phyloP scores from a whole-genome alignment of 2,888 invertebrate genomes.

The Pheosia tremula region DNA sequence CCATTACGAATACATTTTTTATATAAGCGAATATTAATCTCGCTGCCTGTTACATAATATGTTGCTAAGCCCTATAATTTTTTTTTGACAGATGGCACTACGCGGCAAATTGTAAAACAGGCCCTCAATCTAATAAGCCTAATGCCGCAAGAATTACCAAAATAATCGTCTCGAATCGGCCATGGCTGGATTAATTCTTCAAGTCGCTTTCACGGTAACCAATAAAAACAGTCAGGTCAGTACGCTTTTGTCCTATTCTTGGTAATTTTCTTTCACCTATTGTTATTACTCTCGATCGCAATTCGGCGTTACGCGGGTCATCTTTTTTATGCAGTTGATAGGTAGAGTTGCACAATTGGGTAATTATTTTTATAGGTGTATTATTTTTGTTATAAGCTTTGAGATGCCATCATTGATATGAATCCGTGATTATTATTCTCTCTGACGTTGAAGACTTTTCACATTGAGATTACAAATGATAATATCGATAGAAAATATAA shows the following conservation, averaged over 20 bases:
- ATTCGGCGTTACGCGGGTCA: slow-evolving; percentile 37
- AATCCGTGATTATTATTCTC: no score
- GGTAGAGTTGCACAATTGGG: slow-evolving; percentile 21
- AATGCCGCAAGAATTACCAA: slow-evolving; percentile 52
- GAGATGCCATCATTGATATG: no score
- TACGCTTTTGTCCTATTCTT: slow-evolving; percentile 56
- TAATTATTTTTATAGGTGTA: slow-evolving; percentile 18
- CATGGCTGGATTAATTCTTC: slow-evolving; percentile 69
- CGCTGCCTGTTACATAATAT: no score
- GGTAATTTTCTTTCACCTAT: slow-evolving; percentile 66
- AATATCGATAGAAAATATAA: no score
- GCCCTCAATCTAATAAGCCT: neutral
- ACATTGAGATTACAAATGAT: no score
- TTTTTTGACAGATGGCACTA: no score
- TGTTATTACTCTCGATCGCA: slow-evolving; percentile 39
- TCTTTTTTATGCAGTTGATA: slow-evolving; percentile 28
- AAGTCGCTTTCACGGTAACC: slow-evolving; percentile 59
- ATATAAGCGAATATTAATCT: no score
- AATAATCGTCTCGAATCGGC: slow-evolving; percentile 53
- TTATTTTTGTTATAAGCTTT: neutral
- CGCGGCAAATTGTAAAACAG: no score
- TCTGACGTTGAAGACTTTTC: no score
- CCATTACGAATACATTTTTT: no score
- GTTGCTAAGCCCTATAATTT: no score
- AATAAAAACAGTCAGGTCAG: slow-evolving; percentile 63